phyloP scores from a whole-genome alignment of 2,797 vertebrate genomes.

The Cossypha heuglini region DNA sequence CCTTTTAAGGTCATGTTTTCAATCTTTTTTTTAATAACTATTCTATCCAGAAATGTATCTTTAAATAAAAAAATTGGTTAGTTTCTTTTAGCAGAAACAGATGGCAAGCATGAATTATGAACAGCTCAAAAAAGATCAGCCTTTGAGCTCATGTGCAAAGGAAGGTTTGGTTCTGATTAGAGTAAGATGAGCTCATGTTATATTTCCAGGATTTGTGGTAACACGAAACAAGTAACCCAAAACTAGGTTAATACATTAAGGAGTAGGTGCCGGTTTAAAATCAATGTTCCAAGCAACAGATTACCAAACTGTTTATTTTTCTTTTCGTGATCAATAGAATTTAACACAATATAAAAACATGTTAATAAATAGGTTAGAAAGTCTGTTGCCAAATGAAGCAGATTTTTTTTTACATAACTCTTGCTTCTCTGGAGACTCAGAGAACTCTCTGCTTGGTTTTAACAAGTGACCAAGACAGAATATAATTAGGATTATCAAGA shows the following conservation, averaged over 20 bases:
- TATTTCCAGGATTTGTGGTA: background rate
- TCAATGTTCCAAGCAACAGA: background rate
- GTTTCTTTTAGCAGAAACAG: background rate
- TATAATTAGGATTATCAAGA: background rate
- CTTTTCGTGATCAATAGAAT: fast-evolving
- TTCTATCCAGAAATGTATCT: background rate
- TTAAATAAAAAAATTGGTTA: background rate
- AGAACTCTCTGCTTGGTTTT: background rate
- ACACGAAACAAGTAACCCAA: background rate
- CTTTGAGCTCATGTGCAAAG: background rate
- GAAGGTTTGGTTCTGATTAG: background rate
- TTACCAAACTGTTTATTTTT: background rate
- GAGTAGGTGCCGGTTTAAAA: background rate
- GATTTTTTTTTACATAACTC: background rate
- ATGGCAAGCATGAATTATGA: conserved; percentile 31
- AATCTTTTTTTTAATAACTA: background rate
- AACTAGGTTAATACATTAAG: background rate
- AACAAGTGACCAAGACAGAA: background rate
- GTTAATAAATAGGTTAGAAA: background rate
- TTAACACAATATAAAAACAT: background rate
- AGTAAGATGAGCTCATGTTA: background rate
- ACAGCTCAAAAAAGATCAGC: conserved; percentile 18
- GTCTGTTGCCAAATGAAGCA: background rate
- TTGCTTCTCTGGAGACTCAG: background rate
- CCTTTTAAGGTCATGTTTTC: background rate